phyloP scores from a whole-genome alignment of 2,888 invertebrate genomes.

The Drosophila bunnanda region DNA sequence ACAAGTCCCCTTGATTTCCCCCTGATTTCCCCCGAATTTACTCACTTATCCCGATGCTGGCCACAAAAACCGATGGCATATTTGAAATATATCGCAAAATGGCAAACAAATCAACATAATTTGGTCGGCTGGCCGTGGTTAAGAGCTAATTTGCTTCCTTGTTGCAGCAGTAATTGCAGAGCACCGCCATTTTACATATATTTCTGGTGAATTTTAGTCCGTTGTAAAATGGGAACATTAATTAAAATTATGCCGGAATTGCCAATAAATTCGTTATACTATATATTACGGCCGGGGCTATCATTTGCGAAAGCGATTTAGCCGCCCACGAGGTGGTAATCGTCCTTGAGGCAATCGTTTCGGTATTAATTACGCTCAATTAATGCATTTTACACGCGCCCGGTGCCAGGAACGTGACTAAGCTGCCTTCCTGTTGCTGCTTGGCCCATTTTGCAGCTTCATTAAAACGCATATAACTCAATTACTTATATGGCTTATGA shows the following conservation, averaged over 20 bases:
- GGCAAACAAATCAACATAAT: conserved; percentile 68
- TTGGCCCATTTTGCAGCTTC: conserved; percentile 42
- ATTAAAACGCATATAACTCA: conserved; percentile 70
- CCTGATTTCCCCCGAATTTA: neutral
- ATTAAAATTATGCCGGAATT: conserved; percentile 31
- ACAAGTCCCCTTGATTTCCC: neutral
- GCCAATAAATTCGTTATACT: neutral
- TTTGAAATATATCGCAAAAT: conserved; percentile 48
- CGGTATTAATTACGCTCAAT: conserved; percentile 62
- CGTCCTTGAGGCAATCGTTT: conserved; percentile 36
- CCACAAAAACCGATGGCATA: conserved; percentile 30
- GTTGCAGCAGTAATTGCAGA: conserved; percentile 23
- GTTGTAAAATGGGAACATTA: conserved; percentile 19
- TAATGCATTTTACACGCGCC: conserved; percentile 49
- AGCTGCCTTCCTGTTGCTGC: conserved; percentile 7
- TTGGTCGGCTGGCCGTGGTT: conserved; percentile 35
- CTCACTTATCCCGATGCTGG: conserved; percentile 16
- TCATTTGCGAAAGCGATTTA: conserved; percentile 2
- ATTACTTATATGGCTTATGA: conserved; percentile 66
- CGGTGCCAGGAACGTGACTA: conserved; percentile 22
- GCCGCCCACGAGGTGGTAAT: conserved; percentile 15
- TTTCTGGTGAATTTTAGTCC: conserved; percentile 5
- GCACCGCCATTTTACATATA: conserved; percentile 9
- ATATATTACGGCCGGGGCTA: conserved; percentile 7
- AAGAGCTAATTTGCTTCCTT: conserved; percentile 45